Base-by-base conservation (phyloP, 2,113 vertebrate species). In the Ictalurus furcatus region DNA sequence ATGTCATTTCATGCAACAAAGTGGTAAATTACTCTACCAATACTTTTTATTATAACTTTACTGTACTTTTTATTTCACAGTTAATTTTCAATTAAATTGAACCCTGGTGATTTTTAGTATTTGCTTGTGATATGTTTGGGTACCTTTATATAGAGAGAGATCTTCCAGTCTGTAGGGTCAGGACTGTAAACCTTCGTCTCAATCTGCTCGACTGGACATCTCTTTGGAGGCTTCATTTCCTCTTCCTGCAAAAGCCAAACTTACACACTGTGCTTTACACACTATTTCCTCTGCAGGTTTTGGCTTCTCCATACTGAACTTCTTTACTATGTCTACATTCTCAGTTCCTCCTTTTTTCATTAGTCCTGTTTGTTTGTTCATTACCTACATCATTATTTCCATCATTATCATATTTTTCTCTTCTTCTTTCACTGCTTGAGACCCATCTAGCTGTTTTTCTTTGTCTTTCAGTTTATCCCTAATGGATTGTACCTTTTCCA, bases 91-190 rank as follows among this genome's bases (percentile, higher is more conserved):
- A n/a, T 69, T 37, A 73, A 17, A 73, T 73, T 19, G 6, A 71
- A 71, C 30, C 16, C 69, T 76, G 37, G 21, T 11, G 16, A 71
- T 73, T 73, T 21, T 44, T 14, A 63, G 13, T 52, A 54, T 52
- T 30, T 79, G 14, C 13, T 28, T 16, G 23, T 78, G 44, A 61
- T 8, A 21, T 44, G 37, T n/a, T 23, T 69, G 54, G 14, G 90
- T 94, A 96, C 95, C 95, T 96, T 99, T 81, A 98, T 97, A n/a
- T 97, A 99, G 69, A 99, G 97, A 0, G 96, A 96, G 89, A 99
- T 96, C 91, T 97, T 93, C 11, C 97, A 94, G 69, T 73, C 69
- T 73, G 69, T 30, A 30, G 11, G 12, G n/a, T 30, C 28, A 69
- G 65, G 65, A 69, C 65, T 30, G 28, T 69, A 34, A 73, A 73